Evolutionary conservation across 1,140 invertebrate species (phyloP), one percentile per base, ranked within the genome.

Genomic region (Microplitis demolitor): DNA sequence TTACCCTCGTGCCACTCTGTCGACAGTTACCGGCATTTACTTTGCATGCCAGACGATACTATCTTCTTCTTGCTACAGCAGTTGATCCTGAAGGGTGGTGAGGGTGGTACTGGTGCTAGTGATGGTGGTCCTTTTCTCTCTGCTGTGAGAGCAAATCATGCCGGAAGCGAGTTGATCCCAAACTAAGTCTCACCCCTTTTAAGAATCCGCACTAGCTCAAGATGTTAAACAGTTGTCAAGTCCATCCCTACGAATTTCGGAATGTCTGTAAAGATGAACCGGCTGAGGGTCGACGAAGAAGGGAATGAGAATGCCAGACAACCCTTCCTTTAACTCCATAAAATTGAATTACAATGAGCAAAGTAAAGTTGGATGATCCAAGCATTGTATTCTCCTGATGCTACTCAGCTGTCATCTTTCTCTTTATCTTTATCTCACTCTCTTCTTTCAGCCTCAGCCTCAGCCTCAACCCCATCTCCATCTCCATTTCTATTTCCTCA

Each of bases 331-430:
- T 13, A 75, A 78, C 77, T 70, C 78, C 78, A 79, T 82, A 82
- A 85, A 86, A 85, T 85, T 85, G 81, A 85, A 85, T 86, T 84
- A 84, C 83, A 85, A 85, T 86, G 84, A 83, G 78, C 77, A 78
- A 82, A 83, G 80, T 83, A 84, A 84, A 83, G 81, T 85, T 82
- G 81, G 82, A 83, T 82, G 83, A 86, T 85, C 81, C 81, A 76
- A 75, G 79, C 76, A 74, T 74, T 64, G 54, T 50, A 37, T 35
- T 72, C 73, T 72, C 68, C 69, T 74, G 76, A 79, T 83, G 79
- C 77, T 80, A 75, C 79, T 56, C 50, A 68, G 33, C 61, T 53
- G 51, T 64, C 37, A 80, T 79, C 76, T 78, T 77, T 77, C 76
- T 72, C 76, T 74, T 78, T 75, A 75, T 74, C 69, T 56, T 71